Conservation (phyloP, 2,888 invertebrate species). For the Drosophila ustulata region DNA sequence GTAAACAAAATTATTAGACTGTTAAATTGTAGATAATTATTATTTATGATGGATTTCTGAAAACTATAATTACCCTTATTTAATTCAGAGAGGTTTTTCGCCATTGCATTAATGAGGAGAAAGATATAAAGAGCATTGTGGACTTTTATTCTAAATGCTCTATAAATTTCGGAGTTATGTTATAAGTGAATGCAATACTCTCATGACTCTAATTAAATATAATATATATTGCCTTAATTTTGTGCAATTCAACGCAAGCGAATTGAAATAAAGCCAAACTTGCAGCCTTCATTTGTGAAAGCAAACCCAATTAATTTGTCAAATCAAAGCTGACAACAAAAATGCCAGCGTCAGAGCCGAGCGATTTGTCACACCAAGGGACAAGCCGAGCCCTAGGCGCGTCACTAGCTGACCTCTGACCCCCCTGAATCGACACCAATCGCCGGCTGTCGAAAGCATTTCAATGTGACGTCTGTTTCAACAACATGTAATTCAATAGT, state of each 20-base stretch:
- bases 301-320: constrained; percentile 78
- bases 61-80: too few relatives aligned
- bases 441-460: constrained; percentile 29
- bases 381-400: constrained; percentile 5
- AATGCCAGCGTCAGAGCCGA: constrained; percentile 65
- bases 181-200: neutral
- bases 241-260: neutral
- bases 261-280: constrained; percentile 8
- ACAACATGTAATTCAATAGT: constrained; percentile 72
- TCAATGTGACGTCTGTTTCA: constrained; percentile 54
- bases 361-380: constrained; percentile 68
- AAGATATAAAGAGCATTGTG: too few relatives aligned
- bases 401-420: constrained; percentile 10
- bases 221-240: constrained; percentile 6
- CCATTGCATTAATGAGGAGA: too few relatives aligned
- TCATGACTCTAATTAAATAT: neutral
- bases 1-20: too few relatives aligned
- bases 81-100: too few relatives aligned
- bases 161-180: too few relatives aligned
- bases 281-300: constrained; percentile 2
- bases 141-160: too few relatives aligned
- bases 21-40: too few relatives aligned
- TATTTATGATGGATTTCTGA: too few relatives aligned
- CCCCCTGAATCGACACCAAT: constrained; percentile 20
- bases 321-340: constrained; percentile 74